Evolutionary conservation across 2,113 vertebrate species (phyloP).

Genomic region (Petrocephalus zakoni): DNA sequence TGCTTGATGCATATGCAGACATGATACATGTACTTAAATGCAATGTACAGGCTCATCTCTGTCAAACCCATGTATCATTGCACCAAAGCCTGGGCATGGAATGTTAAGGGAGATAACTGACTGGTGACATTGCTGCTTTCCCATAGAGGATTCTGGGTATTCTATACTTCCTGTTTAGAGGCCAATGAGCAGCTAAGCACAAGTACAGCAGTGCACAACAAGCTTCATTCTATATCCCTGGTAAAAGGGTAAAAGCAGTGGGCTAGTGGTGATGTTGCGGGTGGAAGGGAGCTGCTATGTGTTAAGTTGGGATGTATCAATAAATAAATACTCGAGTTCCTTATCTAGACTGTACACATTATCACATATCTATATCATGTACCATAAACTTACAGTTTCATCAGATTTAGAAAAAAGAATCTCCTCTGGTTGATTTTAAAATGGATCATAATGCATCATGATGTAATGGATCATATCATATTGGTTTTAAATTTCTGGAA

Average conservation of each 20-base stretch:
- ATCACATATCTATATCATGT: background rate
- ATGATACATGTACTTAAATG: background rate
- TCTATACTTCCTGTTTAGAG: conserved; percentile 6
- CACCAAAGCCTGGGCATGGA: background rate
- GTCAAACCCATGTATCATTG: background rate
- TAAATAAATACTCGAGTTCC: background rate
- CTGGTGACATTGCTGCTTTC: background rate
- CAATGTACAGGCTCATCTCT: background rate
- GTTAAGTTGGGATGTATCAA: background rate
- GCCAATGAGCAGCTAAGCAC: background rate
- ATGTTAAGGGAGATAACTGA: background rate
- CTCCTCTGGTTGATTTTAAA: background rate
- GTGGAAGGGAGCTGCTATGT: background rate
- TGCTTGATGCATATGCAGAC: background rate
- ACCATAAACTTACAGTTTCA: background rate
- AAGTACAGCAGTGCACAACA: background rate
- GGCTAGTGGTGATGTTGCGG: background rate
- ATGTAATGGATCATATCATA: background rate
- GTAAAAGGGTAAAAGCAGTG: background rate
- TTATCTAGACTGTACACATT: background rate
- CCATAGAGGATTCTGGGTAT: background rate
- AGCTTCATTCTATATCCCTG: background rate
- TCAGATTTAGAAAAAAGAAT: background rate
- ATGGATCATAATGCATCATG: background rate
- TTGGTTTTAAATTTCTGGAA: background rate